Conservation (phyloP, 2,113 vertebrate species). For the Tachycineta bicolor region DNA sequence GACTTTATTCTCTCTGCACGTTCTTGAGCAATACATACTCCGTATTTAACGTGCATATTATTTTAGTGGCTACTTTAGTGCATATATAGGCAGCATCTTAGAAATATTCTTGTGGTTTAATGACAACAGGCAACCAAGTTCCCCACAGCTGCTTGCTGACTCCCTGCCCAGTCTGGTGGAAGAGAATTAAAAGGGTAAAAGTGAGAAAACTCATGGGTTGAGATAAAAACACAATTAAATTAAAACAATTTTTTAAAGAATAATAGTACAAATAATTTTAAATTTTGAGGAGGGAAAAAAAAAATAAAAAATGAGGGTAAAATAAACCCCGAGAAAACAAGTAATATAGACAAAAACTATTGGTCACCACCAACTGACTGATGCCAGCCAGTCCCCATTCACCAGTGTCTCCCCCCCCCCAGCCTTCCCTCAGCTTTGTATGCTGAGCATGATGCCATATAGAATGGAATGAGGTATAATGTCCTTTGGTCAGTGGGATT, state of each 20-base stretch:
- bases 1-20: not conserved
- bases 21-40: not conserved
- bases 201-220: not conserved
- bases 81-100: not conserved
- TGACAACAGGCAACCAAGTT: rapidly evolving
- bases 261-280: not conserved
- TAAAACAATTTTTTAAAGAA: not conserved
- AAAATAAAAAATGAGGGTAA: not conserved
- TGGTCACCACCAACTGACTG: rapidly evolving
- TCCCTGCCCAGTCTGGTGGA: not conserved
- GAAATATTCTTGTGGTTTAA: not conserved
- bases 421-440: not conserved
- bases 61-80: not conserved
- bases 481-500: no score
- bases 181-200: not conserved
- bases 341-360: not conserved
- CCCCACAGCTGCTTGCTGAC: rapidly evolving
- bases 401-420: rapidly evolving
- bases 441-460: no score
- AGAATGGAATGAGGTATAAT: not conserved
- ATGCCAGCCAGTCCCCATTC: not conserved
- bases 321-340: not conserved
- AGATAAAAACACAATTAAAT: not conserved
- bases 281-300: not conserved
- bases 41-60: not conserved